Evolutionary conservation across 64 coral and sea anemone genomes (phyloP).

Genomic region (Pocillopora verrucosa): DNA sequence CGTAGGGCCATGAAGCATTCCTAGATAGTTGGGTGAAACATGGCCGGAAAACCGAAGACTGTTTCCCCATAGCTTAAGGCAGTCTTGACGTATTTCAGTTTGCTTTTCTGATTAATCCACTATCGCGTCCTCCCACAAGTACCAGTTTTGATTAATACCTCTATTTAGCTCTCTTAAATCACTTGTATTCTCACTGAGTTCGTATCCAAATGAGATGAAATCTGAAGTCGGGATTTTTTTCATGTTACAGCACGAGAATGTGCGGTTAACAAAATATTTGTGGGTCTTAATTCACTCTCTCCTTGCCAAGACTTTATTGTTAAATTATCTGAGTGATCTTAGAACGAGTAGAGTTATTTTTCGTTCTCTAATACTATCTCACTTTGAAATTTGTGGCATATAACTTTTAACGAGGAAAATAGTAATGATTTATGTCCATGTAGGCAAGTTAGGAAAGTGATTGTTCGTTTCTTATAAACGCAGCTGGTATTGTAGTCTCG

Average conservation of each 20-base stretch:
- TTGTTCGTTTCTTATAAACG: not conserved
- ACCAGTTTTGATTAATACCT: not conserved
- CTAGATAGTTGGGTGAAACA: not conserved
- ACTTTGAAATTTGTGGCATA: not conserved
- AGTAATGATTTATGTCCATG: not conserved
- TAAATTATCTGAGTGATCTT: not conserved
- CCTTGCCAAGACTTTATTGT: not conserved
- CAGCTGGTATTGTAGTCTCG: not conserved
- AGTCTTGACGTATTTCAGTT: not conserved
- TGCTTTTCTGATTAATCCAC: not conserved
- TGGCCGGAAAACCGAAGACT: not conserved
- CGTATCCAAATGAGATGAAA: not conserved
- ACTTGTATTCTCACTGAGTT: not conserved
- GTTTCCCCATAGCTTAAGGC: not conserved
- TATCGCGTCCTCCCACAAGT: not conserved
- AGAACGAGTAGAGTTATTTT: not conserved
- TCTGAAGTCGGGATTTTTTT: not conserved
- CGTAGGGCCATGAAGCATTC: not conserved
- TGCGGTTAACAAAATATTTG: conserved; percentile 35
- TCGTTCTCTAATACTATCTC: not conserved
- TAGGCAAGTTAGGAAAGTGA: not conserved
- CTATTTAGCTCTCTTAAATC: too few relatives aligned
- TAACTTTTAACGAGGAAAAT: not conserved
- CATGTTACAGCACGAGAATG: conserved; percentile 2
- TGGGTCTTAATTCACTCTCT: conserved; percentile 13